Evolutionary conservation across 2,113 vertebrate genomes (phyloP).

Genomic region (Sisor rabdophorus): DNA sequence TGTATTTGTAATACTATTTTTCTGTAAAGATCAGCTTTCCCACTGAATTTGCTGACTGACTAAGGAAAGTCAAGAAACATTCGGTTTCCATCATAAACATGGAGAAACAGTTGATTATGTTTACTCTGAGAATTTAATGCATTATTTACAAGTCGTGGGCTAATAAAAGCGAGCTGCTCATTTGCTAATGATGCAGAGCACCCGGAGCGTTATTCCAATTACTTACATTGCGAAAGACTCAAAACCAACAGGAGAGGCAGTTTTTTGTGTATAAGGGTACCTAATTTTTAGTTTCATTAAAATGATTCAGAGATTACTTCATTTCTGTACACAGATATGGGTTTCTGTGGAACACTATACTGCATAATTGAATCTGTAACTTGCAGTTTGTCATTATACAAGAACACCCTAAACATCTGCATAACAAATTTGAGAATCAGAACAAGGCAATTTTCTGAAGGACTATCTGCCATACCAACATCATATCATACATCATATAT

Average conservation of each 20-base stretch:
- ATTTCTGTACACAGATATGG: conserved; percentile 26
- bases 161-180: conserved; percentile 97
- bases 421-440: not conserved
- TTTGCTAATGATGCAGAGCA: conserved; percentile 96
- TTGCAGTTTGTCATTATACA: conserved; percentile 13
- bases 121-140: conserved; percentile 88
- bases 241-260: conserved; percentile 59
- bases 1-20: conserved; percentile 81
- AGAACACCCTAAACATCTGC: not conserved
- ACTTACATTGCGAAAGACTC: conserved; percentile 75
- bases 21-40: conserved; percentile 82
- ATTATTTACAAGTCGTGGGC: conserved; percentile 97
- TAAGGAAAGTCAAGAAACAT: conserved; percentile 65
- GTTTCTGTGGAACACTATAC: conserved; percentile 17
- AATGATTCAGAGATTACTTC: conserved; percentile 43
- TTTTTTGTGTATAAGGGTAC: not conserved
- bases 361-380: conserved; percentile 12
- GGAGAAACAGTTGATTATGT: conserved; percentile 75
- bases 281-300: conserved; percentile 40
- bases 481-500: conserved; percentile 28
- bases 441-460: conserved; percentile 9
- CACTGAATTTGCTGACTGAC: conserved; percentile 77
- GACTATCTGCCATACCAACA: conserved; percentile 2
- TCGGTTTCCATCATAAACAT: conserved; percentile 76
- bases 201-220: conserved; percentile 87